Conservation (phyloP, 2,113 vertebrate species). For the Monopterus albus region DNA sequence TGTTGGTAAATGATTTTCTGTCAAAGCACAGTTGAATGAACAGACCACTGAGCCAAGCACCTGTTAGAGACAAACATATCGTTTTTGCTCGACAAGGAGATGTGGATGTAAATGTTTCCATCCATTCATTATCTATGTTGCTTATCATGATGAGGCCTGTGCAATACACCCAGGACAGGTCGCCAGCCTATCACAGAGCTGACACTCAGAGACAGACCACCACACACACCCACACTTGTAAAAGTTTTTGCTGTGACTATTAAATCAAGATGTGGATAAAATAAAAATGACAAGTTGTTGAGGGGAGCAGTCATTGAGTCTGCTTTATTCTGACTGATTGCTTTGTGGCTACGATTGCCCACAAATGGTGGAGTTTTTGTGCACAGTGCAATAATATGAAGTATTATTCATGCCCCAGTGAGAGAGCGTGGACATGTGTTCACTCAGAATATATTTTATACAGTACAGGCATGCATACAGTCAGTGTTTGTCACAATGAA, state of each 20-base stretch:
- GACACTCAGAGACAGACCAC: no score
- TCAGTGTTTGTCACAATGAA: slow-evolving; percentile 47
- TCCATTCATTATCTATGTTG: no score
- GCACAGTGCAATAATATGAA: slow-evolving; percentile 42
- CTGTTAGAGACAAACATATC: slow-evolving; percentile 37
- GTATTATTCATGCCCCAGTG: slow-evolving; percentile 35
- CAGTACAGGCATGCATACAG: not conserved
- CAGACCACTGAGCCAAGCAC: slow-evolving; percentile 10
- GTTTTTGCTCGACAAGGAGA: slow-evolving; percentile 24
- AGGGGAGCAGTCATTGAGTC: slow-evolving; percentile 32
- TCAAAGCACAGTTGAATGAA: no score
- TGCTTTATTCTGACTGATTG: slow-evolving; percentile 59
- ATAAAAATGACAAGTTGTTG: slow-evolving; percentile 57
- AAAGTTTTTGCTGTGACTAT: slow-evolving; percentile 49
- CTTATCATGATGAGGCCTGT: no score
- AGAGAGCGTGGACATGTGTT: slow-evolving; percentile 18
- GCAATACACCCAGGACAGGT: no score
- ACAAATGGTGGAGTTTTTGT: slow-evolving; percentile 41
- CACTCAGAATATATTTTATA: slow-evolving; percentile 4
- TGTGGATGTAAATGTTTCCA: no score
- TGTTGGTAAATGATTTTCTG: no score
- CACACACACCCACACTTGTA: no score
- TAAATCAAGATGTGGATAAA: slow-evolving; percentile 46
- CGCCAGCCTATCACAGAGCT: no score
- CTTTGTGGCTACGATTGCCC: slow-evolving; percentile 22